Percentiles rank a stretch among this genome's conserved stretches.
phyloP scores from a whole-genome alignment of 2,888 invertebrate genomes.

The Pharmacophagus antenor region DNA sequence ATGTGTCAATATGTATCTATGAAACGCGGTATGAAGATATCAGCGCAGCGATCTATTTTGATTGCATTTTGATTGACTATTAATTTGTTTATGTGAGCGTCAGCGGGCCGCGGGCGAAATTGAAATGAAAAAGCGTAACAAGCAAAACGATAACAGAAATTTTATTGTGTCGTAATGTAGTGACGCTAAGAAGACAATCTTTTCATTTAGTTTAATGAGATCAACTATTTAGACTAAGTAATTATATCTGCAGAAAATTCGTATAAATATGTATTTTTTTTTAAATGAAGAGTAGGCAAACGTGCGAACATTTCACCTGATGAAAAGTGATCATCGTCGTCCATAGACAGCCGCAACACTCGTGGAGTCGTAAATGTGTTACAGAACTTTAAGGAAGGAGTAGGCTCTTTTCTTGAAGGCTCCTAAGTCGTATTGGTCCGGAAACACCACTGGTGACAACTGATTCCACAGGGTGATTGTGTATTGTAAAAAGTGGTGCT shows the following conservation, averaged over 20 bases:
- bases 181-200: not conserved
- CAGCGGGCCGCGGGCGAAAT: constrained; percentile 15
- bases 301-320: too few species aligned
- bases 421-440: too few species aligned
- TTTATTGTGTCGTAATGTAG: constrained; percentile 20
- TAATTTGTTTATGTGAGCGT: constrained; percentile 52
- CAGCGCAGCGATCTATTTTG: constrained; percentile 57
- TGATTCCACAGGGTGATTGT: too few species aligned
- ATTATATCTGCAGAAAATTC: not conserved
- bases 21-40: constrained; percentile 65
- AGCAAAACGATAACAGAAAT: constrained; percentile 8
- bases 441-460: too few species aligned
- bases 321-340: too few species aligned
- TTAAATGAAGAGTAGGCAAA: too few species aligned
- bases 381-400: too few species aligned
- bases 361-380: too few species aligned
- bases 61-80: constrained; percentile 64
- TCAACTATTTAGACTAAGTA: not conserved
- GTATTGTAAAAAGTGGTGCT: too few species aligned
- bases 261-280: not conserved
- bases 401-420: too few species aligned
- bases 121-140: constrained; percentile 27
- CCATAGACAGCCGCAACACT: too few species aligned
- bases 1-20: constrained; percentile 58
- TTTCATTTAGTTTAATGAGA: constrained; percentile 2